Evolutionary conservation across 2,797 vertebrate species (phyloP).

Genomic region (Esox masquinongy): DNA sequence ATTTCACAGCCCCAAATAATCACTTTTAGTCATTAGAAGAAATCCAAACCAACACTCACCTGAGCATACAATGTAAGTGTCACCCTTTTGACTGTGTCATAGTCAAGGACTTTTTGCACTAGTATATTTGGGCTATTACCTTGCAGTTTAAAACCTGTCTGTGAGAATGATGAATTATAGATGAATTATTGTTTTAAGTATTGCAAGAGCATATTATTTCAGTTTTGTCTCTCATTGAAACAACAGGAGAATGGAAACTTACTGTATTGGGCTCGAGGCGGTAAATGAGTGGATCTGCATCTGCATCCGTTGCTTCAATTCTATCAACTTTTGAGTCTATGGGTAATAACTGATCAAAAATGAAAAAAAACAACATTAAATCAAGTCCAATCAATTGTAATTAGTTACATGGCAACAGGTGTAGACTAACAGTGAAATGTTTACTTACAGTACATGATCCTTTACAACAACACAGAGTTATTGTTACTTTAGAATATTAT

Average conservation of each 20-base stretch:
- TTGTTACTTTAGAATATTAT: background rate
- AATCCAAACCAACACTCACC: conserved; percentile 52
- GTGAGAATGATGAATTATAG: conserved; percentile 30
- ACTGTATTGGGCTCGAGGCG: conserved; percentile 53
- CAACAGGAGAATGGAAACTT: conserved; percentile 33
- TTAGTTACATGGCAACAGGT: too few relatives aligned
- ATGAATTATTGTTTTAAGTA: background rate
- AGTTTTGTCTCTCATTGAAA: background rate
- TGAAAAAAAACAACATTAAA: background rate
- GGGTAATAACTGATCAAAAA: conserved; percentile 43
- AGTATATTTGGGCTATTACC: conserved; percentile 35
- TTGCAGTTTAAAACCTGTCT: conserved; percentile 60
- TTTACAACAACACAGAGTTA: too few relatives aligned
- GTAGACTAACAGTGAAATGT: too few relatives aligned
- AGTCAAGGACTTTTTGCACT: conserved; percentile 48
- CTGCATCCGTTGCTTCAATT: conserved; percentile 57
- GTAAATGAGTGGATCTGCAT: conserved; percentile 50
- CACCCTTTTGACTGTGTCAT: conserved; percentile 55
- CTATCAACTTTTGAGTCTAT: conserved; percentile 12
- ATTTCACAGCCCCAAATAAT: background rate
- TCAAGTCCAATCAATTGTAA: too few relatives aligned
- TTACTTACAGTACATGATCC: too few relatives aligned
- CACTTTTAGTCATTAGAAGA: background rate
- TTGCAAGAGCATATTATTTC: background rate
- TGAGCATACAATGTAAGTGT: conserved; percentile 51